Base-by-base conservation (phyloP, 1,140 invertebrate genomes). In the Sminthurides bifidus region DNA sequence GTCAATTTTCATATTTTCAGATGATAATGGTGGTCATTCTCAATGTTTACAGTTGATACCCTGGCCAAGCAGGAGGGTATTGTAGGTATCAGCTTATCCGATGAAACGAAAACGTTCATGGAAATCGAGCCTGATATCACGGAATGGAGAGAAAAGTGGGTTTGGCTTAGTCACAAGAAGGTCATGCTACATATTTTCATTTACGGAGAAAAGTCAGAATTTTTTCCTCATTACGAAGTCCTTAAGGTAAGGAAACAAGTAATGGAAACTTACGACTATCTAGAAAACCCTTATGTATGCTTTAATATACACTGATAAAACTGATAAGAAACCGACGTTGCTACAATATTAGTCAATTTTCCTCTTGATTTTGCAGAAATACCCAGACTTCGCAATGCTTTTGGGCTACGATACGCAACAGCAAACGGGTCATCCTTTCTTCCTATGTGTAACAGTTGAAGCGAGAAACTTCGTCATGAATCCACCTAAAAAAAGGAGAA, bases 131-230 rank as follows among this genome's bases (percentile, higher is more conserved):
- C 24, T 6, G 58, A 60, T 21, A 27, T 56, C 21, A 26, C 48
- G 5, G 48, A 58, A 19, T 41, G 26, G 23, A 33, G 52, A 27
- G 37, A 60, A 40, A 53, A 53, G 26, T 54, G 38, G 6, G 37
- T 49, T 8, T 64, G 54, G 51, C 31, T 64, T 19, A 54, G 46
- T 48, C 46, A 45, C 31, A 64, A 64, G 19, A 41, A 53, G 31
- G 44, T 64, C 4, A 56, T 50, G 37, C 26, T 64, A 3, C 61
- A 64, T 31, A 58, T 64, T n/a, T 64, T 52, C 27, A 58, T 50
- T 33, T 58, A 60, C 38, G 45, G 38, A 15, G 61, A 60, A 17
- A 0, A 27, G 4, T 64, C 61, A 0, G 61, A 64, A 45, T 64
- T 64, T 51, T 56, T 48, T 21, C 51, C 30, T 24, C 44, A 33